phyloP scores from a whole-genome alignment of 1,140 invertebrate species.

The Euura saliciscinereae region DNA sequence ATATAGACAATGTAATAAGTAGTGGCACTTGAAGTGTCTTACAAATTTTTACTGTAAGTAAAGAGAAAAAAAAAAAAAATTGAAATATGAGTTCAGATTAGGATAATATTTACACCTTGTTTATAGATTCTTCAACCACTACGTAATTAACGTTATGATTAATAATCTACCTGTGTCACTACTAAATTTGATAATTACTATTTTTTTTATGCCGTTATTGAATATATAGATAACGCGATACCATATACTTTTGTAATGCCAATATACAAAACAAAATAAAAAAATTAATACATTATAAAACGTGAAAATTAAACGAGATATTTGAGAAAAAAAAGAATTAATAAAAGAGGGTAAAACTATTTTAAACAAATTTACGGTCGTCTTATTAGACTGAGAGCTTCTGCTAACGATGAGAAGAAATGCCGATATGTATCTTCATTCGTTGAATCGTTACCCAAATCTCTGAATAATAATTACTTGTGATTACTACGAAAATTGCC shows the following conservation, averaged over 20 bases:
- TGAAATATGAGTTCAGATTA: too few species aligned
- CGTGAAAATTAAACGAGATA: neutral
- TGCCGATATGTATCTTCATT: neutral
- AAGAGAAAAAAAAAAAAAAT: too few species aligned
- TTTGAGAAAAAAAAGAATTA: neutral
- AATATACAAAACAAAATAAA: too few species aligned
- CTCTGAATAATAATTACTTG: neutral
- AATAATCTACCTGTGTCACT: neutral
- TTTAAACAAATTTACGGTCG: neutral
- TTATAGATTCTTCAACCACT: too few species aligned
- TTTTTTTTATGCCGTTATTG: neutral
- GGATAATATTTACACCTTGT: too few species aligned
- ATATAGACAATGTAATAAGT: too few species aligned
- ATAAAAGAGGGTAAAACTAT: neutral
- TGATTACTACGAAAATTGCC: neutral
- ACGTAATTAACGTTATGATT: neutral
- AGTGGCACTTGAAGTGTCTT: too few species aligned
- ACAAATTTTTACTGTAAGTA: too few species aligned
- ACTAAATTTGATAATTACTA: neutral
- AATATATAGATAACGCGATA: neutral
- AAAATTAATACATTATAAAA: neutral
- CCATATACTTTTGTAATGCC: neutral
- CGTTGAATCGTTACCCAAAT: neutral
- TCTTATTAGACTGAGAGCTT: neutral
- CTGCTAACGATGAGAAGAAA: neutral